Evolutionary conservation across 23 tunicate species (phyloP).

Genomic region (Halocynthia aurantium): DNA sequence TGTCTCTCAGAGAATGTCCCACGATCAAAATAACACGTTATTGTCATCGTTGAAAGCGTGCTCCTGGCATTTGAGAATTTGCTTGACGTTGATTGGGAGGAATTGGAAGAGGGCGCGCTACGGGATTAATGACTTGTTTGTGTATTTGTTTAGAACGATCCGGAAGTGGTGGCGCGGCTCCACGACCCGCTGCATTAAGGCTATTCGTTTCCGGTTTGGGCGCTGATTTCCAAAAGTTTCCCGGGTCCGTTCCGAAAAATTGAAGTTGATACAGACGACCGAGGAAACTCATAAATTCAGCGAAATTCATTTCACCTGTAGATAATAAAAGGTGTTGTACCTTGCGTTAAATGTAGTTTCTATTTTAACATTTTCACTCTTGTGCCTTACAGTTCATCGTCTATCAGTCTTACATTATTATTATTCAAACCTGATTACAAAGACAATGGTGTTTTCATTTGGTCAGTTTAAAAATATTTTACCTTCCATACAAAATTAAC

Average conservation of each 20-base stretch:
- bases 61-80: neutral
- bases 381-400: too few relatives aligned
- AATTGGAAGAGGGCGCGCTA: slow-evolving; percentile 7
- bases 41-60: neutral
- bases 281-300: slow-evolving; percentile 71
- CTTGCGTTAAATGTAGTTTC: too few relatives aligned
- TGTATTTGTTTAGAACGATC: neutral
- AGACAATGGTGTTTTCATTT: too few relatives aligned
- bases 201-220: neutral
- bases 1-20: too few relatives aligned
- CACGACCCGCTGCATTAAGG: neutral
- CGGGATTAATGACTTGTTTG: neutral
- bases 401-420: too few relatives aligned
- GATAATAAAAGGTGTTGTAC: neutral
- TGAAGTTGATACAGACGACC: slow-evolving; percentile 71
- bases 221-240: slow-evolving; percentile 31
- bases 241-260: slow-evolving; percentile 59
- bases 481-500: too few relatives aligned
- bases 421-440: too few relatives aligned
- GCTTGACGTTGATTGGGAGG: neutral
- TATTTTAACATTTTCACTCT: too few relatives aligned
- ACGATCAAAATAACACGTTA: too few relatives aligned
- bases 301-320: slow-evolving; percentile 78
- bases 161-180: neutral
- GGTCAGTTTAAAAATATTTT: too few relatives aligned